phyloP scores from a whole-genome alignment of 1,140 invertebrate species.

The Eueides isabella region DNA sequence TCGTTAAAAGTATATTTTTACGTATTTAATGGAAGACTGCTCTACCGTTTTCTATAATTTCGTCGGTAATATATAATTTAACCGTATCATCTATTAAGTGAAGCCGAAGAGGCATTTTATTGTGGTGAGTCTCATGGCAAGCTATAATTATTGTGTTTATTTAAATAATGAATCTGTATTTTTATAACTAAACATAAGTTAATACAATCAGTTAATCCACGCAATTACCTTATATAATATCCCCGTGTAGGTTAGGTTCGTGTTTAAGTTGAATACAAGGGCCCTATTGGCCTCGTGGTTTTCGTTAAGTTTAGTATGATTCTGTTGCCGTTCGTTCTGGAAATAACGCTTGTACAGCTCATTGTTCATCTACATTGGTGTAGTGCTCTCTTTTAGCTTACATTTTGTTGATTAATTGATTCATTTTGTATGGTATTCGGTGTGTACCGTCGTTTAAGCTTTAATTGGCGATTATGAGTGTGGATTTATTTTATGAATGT shows the following conservation, averaged over 20 bases:
- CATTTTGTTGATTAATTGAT: not conserved
- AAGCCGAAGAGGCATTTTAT: conserved; percentile 72
- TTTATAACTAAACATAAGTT: conserved; percentile 78
- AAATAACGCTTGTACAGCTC: not conserved
- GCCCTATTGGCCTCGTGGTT: conserved; percentile 69
- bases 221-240: conserved; percentile 53
- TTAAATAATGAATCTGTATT: conserved; percentile 80
- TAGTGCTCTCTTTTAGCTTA: not conserved
- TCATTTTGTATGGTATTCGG: not conserved
- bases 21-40: conserved; percentile 77
- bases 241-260: conserved; percentile 56
- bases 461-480: not conserved
- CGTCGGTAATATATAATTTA: conserved; percentile 47
- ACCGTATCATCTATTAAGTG: conserved; percentile 42
- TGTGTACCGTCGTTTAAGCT: not conserved
- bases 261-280: conserved; percentile 55
- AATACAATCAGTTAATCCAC: conserved; percentile 58
- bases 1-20: conserved; percentile 49
- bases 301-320: conserved; percentile 62
- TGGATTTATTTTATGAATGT: no score
- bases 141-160: conserved; percentile 76
- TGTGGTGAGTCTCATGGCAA: conserved; percentile 68
- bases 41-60: conserved; percentile 62
- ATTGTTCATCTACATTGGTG: not conserved
- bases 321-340: conserved; percentile 19